These are phyloP conservation scores for Platorchestia sp. DNA, from an alignment of 1,140 invertebrate genomes.

Conservation along the genomic window DNA sequence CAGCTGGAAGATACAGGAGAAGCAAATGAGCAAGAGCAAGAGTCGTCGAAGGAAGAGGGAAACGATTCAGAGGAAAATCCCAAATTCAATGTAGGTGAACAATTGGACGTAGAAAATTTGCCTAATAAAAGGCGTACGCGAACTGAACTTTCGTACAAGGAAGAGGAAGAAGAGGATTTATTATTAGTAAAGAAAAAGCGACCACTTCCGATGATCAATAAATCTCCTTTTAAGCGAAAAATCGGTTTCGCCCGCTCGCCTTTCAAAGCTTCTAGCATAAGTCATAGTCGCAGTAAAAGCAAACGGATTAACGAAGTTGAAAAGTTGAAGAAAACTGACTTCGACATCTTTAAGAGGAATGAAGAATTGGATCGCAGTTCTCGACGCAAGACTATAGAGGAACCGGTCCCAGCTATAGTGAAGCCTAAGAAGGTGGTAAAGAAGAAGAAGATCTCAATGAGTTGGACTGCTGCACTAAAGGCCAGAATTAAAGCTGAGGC, in stretches of 20 bases:
- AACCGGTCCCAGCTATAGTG: not conserved
- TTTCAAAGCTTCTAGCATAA: slow-evolving; percentile 59
- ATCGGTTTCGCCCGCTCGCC: slow-evolving; percentile 59
- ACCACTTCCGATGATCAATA: not conserved
- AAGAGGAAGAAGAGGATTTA: slow-evolving; percentile 57
- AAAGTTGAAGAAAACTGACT: slow-evolving; percentile 47
- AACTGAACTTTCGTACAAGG: slow-evolving; percentile 56
- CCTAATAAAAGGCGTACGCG: slow-evolving; percentile 6
- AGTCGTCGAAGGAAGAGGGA: slow-evolving; percentile 55
- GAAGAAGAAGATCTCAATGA: slow-evolving; percentile 65
- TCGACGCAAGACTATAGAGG: slow-evolving; percentile 19
- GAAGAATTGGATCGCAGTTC: slow-evolving; percentile 38
- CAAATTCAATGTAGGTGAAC: not conserved
- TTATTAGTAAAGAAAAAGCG: slow-evolving; percentile 45
- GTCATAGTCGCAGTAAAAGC: not conserved
- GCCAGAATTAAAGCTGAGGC: slow-evolving; percentile 63
- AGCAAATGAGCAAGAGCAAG: slow-evolving; percentile 56
- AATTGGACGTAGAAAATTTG: slow-evolving; percentile 32
- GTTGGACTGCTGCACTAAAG: slow-evolving; percentile 66
- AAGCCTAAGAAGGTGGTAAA: slow-evolving; percentile 57
- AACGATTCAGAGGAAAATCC: slow-evolving; percentile 31
- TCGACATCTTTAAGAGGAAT: slow-evolving; percentile 19
- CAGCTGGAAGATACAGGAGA: slow-evolving; percentile 58
- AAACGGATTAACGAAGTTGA: slow-evolving; percentile 33
- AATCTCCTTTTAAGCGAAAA: slow-evolving; percentile 58